phyloP scores from a whole-genome alignment of 2,888 invertebrate genomes.

The Meiosimyza platycephala region DNA sequence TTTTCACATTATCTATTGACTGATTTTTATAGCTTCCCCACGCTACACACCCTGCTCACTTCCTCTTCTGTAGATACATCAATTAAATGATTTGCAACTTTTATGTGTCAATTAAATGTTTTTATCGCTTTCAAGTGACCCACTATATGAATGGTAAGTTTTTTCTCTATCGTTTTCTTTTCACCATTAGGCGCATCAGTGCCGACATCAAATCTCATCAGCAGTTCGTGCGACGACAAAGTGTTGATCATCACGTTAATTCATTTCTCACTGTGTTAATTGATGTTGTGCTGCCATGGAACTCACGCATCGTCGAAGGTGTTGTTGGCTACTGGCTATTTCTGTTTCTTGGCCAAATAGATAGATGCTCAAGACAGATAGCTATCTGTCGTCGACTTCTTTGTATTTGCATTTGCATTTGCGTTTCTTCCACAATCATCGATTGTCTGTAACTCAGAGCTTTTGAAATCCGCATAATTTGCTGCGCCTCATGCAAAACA shows the following conservation, averaged over 20 bases:
- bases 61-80: background rate
- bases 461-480: too few relatives aligned
- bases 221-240: background rate
- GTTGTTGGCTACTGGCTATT: slow-evolving; percentile 29
- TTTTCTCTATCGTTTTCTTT: background rate
- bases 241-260: slow-evolving; percentile 17
- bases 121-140: background rate
- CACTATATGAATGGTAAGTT: background rate
- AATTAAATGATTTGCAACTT: background rate
- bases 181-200: background rate
- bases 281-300: slow-evolving; percentile 26
- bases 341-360: too few relatives aligned
- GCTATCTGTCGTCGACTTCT: too few relatives aligned
- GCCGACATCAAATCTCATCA: background rate
- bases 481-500: too few relatives aligned
- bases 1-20: background rate
- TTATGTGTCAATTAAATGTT: slow-evolving; percentile 6
- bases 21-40: background rate
- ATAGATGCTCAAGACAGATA: too few relatives aligned
- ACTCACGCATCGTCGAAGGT: slow-evolving; percentile 37
- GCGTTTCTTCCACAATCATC: too few relatives aligned
- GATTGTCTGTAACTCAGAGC: too few relatives aligned
- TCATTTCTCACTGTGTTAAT: slow-evolving; percentile 21
- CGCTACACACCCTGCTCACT: background rate
- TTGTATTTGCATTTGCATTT: too few relatives aligned